phyloP scores from a whole-genome alignment of 2,797 vertebrate genomes.

The Cynodonichthys magdalenae region DNA sequence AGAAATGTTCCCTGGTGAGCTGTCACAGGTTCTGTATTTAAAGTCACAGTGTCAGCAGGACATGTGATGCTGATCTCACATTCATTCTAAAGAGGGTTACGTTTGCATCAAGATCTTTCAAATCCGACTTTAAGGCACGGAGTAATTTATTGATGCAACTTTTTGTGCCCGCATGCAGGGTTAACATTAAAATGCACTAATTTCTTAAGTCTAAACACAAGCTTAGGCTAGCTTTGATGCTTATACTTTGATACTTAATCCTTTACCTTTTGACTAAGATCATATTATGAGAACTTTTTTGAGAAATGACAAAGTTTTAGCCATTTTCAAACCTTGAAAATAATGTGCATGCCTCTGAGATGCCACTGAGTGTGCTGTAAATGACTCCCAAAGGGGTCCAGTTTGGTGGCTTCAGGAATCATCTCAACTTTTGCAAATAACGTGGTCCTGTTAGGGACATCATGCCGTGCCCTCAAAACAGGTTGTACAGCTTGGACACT shows the following conservation, averaged over 20 bases:
- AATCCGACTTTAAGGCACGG: neutral
- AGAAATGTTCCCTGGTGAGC: neutral
- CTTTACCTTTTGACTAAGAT: too few species aligned
- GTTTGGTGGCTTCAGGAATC: too few species aligned
- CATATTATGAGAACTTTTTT: too few species aligned
- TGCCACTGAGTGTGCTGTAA: too few species aligned
- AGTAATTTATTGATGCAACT: neutral
- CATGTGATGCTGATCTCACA: neutral
- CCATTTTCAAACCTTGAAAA: too few species aligned
- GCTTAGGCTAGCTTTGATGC: neutral
- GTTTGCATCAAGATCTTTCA: neutral
- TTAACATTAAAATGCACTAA: neutral
- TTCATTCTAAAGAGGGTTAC: neutral
- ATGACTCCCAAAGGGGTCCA: too few species aligned
- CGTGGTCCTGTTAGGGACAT: too few species aligned
- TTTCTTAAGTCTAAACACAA: neutral
- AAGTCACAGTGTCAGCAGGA: neutral
- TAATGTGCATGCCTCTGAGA: too few species aligned
- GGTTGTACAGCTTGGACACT: too few species aligned
- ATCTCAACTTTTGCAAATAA: too few species aligned
- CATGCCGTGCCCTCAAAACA: neutral
- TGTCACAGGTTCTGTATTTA: constrained; percentile 2
- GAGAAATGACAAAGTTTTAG: too few species aligned
- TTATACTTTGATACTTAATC: neutral
- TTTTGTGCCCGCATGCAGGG: neutral